Percentiles rank a stretch among this genome's conserved stretches.
Evolutionary conservation across 2,888 invertebrate genomes (phyloP).

Genomic region (Zaprionus lineosus): DNA sequence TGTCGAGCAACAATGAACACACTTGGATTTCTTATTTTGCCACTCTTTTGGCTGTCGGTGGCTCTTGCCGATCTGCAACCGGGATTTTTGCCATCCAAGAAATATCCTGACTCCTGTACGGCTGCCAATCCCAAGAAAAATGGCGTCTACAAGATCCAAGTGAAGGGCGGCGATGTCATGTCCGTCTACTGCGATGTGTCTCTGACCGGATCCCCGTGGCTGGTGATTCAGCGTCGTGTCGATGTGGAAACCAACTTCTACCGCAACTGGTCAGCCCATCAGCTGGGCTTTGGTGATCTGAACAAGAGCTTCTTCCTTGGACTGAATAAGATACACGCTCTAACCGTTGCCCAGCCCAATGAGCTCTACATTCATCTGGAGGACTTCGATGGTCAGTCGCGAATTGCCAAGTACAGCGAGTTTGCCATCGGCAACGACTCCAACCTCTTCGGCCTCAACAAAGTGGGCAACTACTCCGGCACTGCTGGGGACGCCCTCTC

Average conservation of each 20-base stretch:
- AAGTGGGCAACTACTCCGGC: conserved; percentile 86
- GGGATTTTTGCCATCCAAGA: too few relatives aligned
- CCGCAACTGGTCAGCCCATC: conserved; percentile 23
- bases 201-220: conserved; percentile 16
- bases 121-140: conserved; percentile 32
- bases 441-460: conserved; percentile 86
- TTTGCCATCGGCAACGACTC: conserved; percentile 87
- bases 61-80: too few relatives aligned
- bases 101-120: conserved; percentile 29
- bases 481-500: conserved; percentile 87
- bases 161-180: conserved; percentile 12
- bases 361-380: conserved; percentile 86
- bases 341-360: too few relatives aligned
- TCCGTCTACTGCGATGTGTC: conserved; percentile 29
- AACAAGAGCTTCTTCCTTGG: conserved; percentile 85
- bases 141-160: conserved; percentile 32
- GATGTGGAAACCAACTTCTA: conserved; percentile 29
- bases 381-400: conserved; percentile 85
- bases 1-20: too few relatives aligned
- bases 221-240: conserved; percentile 28
- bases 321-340: conserved; percentile 85
- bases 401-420: conserved; percentile 85
- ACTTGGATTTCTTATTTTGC: too few relatives aligned
- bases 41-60: too few relatives aligned
- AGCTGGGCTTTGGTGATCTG: conserved; percentile 26